These are phyloP conservation scores for Saccopteryx bilineata DNA, from an alignment of 2,113 vertebrate species.

Conservation along the genomic window DNA sequence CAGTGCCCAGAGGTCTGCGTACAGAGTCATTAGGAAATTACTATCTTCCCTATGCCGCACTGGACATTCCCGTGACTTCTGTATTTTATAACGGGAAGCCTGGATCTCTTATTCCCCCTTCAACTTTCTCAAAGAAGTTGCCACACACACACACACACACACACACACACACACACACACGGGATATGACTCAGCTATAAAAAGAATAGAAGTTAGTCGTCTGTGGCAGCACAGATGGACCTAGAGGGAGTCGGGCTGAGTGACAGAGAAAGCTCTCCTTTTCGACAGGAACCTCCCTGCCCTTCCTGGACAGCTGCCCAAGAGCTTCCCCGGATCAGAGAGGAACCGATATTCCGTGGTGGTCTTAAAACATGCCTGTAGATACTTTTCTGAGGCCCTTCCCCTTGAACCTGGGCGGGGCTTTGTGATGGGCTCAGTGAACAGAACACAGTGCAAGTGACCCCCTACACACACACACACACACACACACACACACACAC, in stretches of 20 bases:
- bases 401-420: neutral
- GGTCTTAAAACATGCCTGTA: neutral
- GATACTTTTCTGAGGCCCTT: neutral
- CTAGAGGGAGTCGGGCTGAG: neutral
- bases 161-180: no score
- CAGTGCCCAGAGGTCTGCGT: accelerated
- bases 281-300: neutral
- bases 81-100: neutral
- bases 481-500: no score
- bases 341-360: neutral
- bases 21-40: neutral
- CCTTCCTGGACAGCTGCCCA: neutral
- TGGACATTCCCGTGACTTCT: neutral
- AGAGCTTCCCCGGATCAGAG: neutral
- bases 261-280: neutral
- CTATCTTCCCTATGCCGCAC: neutral
- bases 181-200: neutral
- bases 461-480: no score
- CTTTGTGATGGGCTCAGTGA: neutral
- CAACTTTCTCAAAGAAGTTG: neutral
- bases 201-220: neutral
- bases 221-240: neutral
- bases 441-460: neutral
- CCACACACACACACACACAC: neutral
- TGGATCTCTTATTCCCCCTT: neutral